These are phyloP conservation scores for Nebria salina DNA, from an alignment of 2,888 invertebrate genomes.

Conservation along the genomic window DNA sequence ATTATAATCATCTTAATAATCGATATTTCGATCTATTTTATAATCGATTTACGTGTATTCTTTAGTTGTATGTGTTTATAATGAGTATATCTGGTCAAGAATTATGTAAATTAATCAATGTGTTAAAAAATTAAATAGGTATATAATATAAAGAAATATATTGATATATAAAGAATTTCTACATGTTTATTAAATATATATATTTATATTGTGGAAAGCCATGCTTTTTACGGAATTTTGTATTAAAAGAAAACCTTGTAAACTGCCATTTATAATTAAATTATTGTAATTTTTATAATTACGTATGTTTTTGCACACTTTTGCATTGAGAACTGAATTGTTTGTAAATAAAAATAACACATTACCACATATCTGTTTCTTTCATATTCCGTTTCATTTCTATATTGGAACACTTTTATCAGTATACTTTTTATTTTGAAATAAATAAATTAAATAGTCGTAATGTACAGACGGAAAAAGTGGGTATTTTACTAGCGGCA, in stretches of 20 bases:
- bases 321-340: constrained; percentile 44
- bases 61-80: constrained; percentile 56
- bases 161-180: constrained; percentile 42
- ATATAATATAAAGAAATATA: constrained; percentile 34
- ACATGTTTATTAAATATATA: constrained; percentile 43
- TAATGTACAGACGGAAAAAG: too few species aligned
- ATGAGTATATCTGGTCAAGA: constrained; percentile 62
- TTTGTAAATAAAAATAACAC: constrained; percentile 42
- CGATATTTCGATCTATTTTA: not conserved
- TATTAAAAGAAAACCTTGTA: constrained; percentile 35
- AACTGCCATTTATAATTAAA: constrained; percentile 45
- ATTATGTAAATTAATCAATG: constrained; percentile 58
- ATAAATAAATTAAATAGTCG: too few species aligned
- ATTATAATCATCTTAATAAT: not conserved
- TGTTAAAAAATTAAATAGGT: constrained; percentile 39
- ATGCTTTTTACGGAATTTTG: constrained; percentile 46
- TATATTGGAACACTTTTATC: too few species aligned
- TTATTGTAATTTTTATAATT: constrained; percentile 46
- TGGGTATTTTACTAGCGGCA: too few species aligned
- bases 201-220: constrained; percentile 45
- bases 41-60: not conserved
- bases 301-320: constrained; percentile 45
- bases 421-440: too few species aligned
- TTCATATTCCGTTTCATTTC: not conserved
- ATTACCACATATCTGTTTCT: constrained; percentile 2